phyloP scores from a whole-genome alignment of 2,888 invertebrate species.

The Neoascia interrupta region DNA sequence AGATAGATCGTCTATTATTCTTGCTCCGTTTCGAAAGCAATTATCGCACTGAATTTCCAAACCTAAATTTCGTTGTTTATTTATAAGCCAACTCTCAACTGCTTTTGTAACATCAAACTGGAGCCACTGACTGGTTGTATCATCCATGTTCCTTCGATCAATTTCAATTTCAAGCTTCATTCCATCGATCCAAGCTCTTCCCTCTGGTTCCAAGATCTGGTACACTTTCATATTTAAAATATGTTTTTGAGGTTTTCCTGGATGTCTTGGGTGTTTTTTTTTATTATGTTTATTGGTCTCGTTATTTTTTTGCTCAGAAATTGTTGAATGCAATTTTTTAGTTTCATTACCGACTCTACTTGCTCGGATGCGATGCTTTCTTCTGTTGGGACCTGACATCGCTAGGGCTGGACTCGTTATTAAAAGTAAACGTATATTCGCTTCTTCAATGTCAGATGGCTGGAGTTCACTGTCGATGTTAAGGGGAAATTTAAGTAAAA shows the following conservation, averaged over 20 bases:
- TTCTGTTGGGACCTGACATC: slow-evolving; percentile 13
- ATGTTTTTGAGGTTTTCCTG: slow-evolving; percentile 54
- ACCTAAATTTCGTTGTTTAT: slow-evolving; percentile 80
- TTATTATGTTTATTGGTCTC: neutral
- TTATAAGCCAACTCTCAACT: slow-evolving; percentile 80
- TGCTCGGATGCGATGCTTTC: slow-evolving; percentile 41
- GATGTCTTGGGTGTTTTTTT: neutral
- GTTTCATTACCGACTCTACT: neutral
- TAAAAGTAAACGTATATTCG: slow-evolving; percentile 76
- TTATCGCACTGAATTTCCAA: slow-evolving; percentile 81
- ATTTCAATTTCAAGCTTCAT: slow-evolving; percentile 77
- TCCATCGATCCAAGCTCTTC: slow-evolving; percentile 76
- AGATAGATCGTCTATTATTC: slow-evolving; percentile 76
- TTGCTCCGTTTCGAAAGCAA: slow-evolving; percentile 78
- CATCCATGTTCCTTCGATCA: slow-evolving; percentile 70
- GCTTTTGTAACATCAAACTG: slow-evolving; percentile 83
- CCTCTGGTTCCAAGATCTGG: slow-evolving; percentile 73
- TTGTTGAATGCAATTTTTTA: neutral
- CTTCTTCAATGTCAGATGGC: slow-evolving; percentile 75
- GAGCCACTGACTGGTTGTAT: slow-evolving; percentile 81
- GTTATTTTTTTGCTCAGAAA: neutral
- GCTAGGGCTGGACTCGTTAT: slow-evolving; percentile 74
- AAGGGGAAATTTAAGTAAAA: slow-evolving; percentile 73
- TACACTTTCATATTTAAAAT: slow-evolving; percentile 75
- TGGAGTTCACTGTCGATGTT: slow-evolving; percentile 66